Percentiles rank a stretch among this genome's conserved stretches.
These are phyloP conservation scores for Anoplolepis gracilipes DNA, from an alignment of 1,140 invertebrate species.

Conservation along the genomic window DNA sequence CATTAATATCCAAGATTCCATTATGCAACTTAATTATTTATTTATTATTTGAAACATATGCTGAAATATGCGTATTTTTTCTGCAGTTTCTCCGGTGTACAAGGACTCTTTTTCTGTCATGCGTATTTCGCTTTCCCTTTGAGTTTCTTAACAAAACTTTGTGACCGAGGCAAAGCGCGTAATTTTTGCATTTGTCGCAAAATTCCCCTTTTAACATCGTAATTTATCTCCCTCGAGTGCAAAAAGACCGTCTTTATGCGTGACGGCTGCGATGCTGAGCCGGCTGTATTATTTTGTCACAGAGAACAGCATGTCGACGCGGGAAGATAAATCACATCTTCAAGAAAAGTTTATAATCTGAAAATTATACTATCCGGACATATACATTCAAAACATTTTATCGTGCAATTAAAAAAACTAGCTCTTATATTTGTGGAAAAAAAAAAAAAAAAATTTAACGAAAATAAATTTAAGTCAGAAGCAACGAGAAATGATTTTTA, in stretches of 20 bases:
- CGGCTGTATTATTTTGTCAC: conserved; percentile 7
- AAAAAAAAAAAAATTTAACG: background rate
- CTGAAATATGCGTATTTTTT: background rate
- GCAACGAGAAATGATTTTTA: background rate
- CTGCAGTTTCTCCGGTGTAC: background rate
- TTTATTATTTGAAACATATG: conserved; percentile 37
- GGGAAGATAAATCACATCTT: conserved; percentile 28
- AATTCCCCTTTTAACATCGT: conserved; percentile 33
- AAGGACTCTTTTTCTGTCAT: background rate
- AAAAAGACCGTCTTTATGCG: conserved; percentile 41
- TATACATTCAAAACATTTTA: background rate
- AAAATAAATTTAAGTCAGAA: background rate
- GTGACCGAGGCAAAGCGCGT: conserved; percentile 12
- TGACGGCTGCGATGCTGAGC: background rate
- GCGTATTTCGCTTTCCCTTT: conserved; percentile 1
- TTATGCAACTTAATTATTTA: conserved; percentile 38
- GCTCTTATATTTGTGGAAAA: background rate
- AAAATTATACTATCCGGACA: background rate
- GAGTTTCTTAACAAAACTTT: conserved; percentile 8
- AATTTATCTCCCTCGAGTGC: conserved; percentile 27
- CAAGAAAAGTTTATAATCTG: conserved; percentile 28
- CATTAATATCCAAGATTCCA: background rate
- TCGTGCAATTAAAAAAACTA: background rate
- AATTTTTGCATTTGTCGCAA: conserved; percentile 47
- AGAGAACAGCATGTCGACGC: conserved; percentile 28